A percentile compares a stretch with the other conserved stretches of the same genome.
Conservation (phyloP, 2,113 vertebrate species). For the Cyprinus carpio region DNA sequence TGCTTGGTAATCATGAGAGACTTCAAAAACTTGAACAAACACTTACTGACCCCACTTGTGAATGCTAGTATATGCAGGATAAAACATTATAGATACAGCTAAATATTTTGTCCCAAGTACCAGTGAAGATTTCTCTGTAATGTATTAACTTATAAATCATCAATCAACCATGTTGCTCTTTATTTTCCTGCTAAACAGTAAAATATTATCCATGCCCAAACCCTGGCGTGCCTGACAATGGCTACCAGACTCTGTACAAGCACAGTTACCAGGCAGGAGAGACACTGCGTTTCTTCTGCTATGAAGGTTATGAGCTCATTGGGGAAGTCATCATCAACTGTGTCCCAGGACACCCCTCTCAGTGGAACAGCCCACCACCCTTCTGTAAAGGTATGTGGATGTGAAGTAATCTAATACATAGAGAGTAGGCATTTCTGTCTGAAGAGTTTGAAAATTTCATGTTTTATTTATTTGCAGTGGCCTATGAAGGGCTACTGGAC, state of each 20-base stretch:
- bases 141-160: background rate
- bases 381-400: slow-evolving; percentile 85
- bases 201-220: slow-evolving; percentile 92
- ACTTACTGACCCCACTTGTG: too few relatives aligned
- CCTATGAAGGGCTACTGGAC: slow-evolving; percentile 88
- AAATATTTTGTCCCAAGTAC: background rate
- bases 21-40: background rate
- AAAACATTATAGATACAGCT: background rate
- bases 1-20: background rate
- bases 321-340: slow-evolving; percentile 91
- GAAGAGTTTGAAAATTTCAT: background rate
- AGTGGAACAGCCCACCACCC: slow-evolving; percentile 90
- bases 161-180: background rate
- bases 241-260: slow-evolving; percentile 91
- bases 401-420: background rate
- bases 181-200: slow-evolving; percentile 68
- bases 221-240: slow-evolving; percentile 89
- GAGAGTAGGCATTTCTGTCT: background rate
- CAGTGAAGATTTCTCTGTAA: background rate
- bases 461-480: slow-evolving; percentile 70
- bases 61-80: too few relatives aligned
- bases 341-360: slow-evolving; percentile 87
- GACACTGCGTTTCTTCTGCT: slow-evolving; percentile 91
- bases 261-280: slow-evolving; percentile 92
- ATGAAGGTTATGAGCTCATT: slow-evolving; percentile 90